These are phyloP conservation scores for Syrista parreyssii DNA, from an alignment of 2,888 invertebrate species.

Conservation along the genomic window DNA sequence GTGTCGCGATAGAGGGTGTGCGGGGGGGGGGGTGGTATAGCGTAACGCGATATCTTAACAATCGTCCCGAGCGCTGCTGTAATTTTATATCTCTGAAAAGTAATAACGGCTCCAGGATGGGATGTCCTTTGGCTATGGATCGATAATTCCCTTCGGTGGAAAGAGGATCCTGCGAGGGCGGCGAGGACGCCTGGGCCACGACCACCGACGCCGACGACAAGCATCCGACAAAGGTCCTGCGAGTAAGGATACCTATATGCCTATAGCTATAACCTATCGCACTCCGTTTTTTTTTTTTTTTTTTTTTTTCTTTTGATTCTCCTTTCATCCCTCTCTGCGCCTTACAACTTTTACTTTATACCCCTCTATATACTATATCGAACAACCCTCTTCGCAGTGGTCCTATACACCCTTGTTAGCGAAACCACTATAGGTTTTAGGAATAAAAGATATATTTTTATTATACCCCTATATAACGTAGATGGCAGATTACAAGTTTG, in stretches of 20 bases:
- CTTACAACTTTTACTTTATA: not conserved
- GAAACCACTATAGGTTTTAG: not conserved
- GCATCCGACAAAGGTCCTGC: slow-evolving; percentile 3
- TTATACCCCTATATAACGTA: not conserved
- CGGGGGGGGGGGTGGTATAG: slow-evolving; percentile 4
- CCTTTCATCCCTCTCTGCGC: not conserved
- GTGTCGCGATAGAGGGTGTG: not conserved
- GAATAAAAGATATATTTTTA: not conserved
- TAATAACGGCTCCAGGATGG: slow-evolving; percentile 48
- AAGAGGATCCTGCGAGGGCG: slow-evolving; percentile 1
- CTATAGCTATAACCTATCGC: not conserved
- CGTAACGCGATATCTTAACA: not conserved
- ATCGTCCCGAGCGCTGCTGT: slow-evolving; percentile 28
- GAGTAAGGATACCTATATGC: not conserved
- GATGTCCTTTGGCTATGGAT: slow-evolving; percentile 44
- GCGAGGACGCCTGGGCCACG: slow-evolving; percentile 1
- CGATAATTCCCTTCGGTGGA: slow-evolving; percentile 36
- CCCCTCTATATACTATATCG: not conserved
- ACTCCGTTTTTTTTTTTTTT: not conserved
- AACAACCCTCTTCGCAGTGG: not conserved
- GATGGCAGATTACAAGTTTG: not conserved
- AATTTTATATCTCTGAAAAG: slow-evolving; percentile 56
- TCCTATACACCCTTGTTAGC: not conserved
- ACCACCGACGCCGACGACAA: not conserved
- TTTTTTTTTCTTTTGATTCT: not conserved